Evolutionary conservation across 2,113 vertebrate genomes (phyloP).

Genomic region (Dermatemys mawii): DNA sequence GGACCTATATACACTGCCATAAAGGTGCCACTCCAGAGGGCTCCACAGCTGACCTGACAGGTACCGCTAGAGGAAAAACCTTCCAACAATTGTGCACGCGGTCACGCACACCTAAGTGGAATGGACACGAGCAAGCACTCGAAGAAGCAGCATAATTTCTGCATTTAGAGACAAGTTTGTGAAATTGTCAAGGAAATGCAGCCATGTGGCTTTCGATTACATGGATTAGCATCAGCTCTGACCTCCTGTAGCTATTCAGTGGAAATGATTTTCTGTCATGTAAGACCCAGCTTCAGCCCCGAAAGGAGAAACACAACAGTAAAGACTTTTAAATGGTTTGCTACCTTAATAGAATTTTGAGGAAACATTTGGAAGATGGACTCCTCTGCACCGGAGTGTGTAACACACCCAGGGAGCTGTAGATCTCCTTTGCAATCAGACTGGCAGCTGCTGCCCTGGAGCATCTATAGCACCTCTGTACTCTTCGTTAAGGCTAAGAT

Average conservation of each 20-base stretch:
- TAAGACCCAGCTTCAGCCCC: neutral
- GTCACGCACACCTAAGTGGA: too few relatives aligned
- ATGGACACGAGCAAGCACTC: too few relatives aligned
- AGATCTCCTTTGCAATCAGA: neutral
- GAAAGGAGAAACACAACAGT: conserved; percentile 1
- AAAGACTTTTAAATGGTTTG: conserved; percentile 17
- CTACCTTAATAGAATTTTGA: conserved; percentile 19
- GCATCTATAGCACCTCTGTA: neutral
- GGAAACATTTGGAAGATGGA: neutral
- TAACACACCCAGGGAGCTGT: neutral
- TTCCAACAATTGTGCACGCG: too few relatives aligned
- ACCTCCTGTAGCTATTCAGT: neutral
- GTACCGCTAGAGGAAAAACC: too few relatives aligned
- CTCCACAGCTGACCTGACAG: too few relatives aligned
- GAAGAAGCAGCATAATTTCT: conserved; percentile 32
- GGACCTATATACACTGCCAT: too few relatives aligned
- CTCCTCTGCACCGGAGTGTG: neutral
- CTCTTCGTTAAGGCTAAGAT: neutral
- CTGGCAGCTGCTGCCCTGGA: neutral
- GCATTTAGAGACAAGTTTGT: conserved; percentile 23
- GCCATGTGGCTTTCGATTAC: conserved; percentile 3
- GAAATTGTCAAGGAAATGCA: conserved; percentile 40
- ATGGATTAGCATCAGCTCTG: conserved; percentile 14
- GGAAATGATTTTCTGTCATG: conserved; percentile 58
- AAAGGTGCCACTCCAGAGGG: too few relatives aligned